These are phyloP conservation scores for Gymnothorax javanicus DNA, from an alignment of 2,797 vertebrate species.

Conservation along the genomic window DNA sequence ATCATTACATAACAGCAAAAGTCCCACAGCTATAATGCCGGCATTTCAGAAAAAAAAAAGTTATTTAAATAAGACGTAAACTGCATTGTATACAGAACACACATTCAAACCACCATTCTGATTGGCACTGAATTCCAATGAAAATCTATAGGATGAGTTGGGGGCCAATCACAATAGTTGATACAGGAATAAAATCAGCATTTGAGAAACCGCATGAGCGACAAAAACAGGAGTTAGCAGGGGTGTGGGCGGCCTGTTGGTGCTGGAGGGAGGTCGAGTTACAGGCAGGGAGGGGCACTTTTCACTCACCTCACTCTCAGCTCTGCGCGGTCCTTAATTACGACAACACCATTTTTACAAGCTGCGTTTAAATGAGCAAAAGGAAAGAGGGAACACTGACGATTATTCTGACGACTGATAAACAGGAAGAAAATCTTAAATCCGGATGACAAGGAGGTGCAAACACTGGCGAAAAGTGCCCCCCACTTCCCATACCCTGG, in stretches of 20 bases:
- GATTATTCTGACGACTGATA: neutral
- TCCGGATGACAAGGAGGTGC: slow-evolving; percentile 22
- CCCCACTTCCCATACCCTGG: slow-evolving; percentile 14
- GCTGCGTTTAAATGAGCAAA: neutral
- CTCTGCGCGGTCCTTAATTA: neutral
- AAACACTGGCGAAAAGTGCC: slow-evolving; percentile 9
- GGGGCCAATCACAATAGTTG: neutral
- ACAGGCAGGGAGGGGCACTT: neutral
- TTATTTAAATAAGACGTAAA: neutral
- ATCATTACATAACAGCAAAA: neutral
- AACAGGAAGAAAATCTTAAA: slow-evolving; percentile 11
- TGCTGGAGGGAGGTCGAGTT: neutral
- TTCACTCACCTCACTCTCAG: neutral
- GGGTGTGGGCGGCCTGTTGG: neutral
- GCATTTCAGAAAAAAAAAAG: no score
- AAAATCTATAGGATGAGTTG: neutral
- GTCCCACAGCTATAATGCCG: no score
- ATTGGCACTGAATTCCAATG: neutral
- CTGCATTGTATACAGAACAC: neutral
- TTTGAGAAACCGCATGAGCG: neutral
- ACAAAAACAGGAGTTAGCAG: neutral
- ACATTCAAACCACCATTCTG: neutral
- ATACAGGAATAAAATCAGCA: neutral
- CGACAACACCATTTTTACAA: neutral
- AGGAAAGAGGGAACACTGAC: neutral